Base-by-base conservation (phyloP, 2,113 vertebrate species). In the human region DNA sequence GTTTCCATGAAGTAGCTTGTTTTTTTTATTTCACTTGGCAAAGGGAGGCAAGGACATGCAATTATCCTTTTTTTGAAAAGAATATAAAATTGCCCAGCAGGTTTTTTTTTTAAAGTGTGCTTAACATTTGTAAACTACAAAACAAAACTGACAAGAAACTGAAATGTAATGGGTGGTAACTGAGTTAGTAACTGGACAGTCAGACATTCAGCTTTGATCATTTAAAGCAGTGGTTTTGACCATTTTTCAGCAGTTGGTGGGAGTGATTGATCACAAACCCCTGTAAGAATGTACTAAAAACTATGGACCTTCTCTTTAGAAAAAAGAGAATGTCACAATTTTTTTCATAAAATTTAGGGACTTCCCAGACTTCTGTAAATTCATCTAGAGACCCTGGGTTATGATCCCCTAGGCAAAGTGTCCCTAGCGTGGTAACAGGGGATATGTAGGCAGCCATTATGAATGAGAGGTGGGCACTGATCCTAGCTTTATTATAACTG, bases 101-200 rank as follows among this genome's bases (percentile, higher is more conserved):
- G 6, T 88, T 8, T 20, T 20, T 50, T 0, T 45, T 10, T 45
- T 10, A 43, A 76, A n/a, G 64, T 59, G 8, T 79, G 52, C 55
- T 64, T 92, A 61, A 68, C 76, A 52, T 84, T 96, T 96, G 30
- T 27, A 89, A 94, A 87, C 48, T 35, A 76, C 14, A 76, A 82
- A 79, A 52, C 9, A n/a, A 95, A 92, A 72, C 35, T 89, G 87
- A 81, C 22, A 70, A 61, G 45, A 64, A 64, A 84, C 75, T 52
- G 38, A 93, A 86, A 93, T 64, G 61, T 64, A 64, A 32, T 64
- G 27, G 12, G 61, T 64, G 61, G 5, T 64, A 64, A 64, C 30
- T 48, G 52, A 83, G 23, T 64, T 20, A n/a, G 32, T 61, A 80
- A 40, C 48, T 32, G 14, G 48, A 86, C 87, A 61, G 8, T 45